phyloP scores from a whole-genome alignment of 2,113 vertebrate genomes.

The Pollachius pollachius region DNA sequence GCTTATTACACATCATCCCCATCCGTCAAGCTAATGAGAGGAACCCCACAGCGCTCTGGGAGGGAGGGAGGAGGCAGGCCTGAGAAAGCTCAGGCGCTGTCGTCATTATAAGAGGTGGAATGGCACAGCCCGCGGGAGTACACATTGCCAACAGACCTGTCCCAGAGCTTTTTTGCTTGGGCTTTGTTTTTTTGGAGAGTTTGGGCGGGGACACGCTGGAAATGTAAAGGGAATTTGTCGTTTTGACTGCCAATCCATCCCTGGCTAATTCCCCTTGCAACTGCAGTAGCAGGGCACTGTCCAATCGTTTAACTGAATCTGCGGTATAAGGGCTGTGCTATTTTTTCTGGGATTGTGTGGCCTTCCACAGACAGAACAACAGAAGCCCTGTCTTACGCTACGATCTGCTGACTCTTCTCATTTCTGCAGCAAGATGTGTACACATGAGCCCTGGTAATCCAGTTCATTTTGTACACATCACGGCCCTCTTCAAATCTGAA shows the following conservation, averaged over 20 bases:
- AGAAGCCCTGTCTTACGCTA: background rate
- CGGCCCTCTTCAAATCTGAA: background rate
- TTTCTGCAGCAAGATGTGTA: constrained; percentile 3
- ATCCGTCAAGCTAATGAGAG: constrained; percentile 46
- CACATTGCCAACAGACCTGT: constrained; percentile 18
- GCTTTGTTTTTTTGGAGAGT: constrained; percentile 13
- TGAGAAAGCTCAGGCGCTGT: constrained; percentile 13
- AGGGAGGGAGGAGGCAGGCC: background rate
- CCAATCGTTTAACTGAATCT: constrained; percentile 35
- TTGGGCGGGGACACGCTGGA: no score
- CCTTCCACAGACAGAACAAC: constrained; percentile 18
- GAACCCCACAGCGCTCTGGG: constrained; percentile 22
- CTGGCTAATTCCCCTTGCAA: constrained; percentile 12
- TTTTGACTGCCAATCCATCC: no score
- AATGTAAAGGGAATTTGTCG: no score
- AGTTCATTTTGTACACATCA: constrained; percentile 9
- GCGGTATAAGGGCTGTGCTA: constrained; percentile 23
- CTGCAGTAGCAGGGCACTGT: constrained; percentile 32
- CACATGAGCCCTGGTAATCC: constrained; percentile 1
- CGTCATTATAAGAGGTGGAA: constrained; percentile 22
- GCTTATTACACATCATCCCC: constrained; percentile 30
- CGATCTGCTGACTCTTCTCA: constrained; percentile 1
- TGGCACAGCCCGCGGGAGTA: constrained; percentile 2
- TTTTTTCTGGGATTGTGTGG: background rate
- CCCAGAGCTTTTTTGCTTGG: constrained; percentile 25